phyloP scores from a whole-genome alignment of 2,113 vertebrate species.

The Mungos mungo region DNA sequence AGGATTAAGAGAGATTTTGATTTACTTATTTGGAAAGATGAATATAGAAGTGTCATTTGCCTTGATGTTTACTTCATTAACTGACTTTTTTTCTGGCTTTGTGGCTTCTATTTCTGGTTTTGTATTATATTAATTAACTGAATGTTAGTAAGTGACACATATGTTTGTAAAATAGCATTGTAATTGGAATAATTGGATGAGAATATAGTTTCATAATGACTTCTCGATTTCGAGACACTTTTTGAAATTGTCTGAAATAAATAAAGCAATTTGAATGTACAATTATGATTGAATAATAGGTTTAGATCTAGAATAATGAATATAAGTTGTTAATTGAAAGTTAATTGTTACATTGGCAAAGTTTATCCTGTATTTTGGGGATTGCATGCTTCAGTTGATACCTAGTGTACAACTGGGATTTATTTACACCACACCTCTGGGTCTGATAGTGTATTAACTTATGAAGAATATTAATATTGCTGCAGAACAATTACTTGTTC shows the following conservation, averaged over 20 bases:
- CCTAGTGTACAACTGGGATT: constrained; percentile 82
- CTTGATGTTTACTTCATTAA: constrained; percentile 36
- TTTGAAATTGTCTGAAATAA: constrained; percentile 64
- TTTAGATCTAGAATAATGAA: constrained; percentile 80
- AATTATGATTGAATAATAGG: constrained; percentile 74
- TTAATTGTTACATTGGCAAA: constrained; percentile 85
- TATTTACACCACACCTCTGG: constrained; percentile 80
- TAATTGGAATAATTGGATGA: constrained; percentile 11
- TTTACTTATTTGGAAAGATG: neutral
- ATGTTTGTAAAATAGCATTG: constrained; percentile 18
- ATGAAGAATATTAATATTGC: constrained; percentile 88
- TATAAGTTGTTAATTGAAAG: constrained; percentile 85
- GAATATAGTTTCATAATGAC: constrained; percentile 18
- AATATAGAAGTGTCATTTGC: neutral
- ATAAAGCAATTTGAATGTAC: constrained; percentile 73
- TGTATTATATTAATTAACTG: constrained; percentile 50
- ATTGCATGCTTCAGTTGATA: constrained; percentile 83
- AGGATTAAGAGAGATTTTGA: neutral
- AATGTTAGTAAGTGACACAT: neutral
- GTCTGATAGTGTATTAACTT: constrained; percentile 84
- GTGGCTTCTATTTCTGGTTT: constrained; percentile 40
- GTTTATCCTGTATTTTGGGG: constrained; percentile 82
- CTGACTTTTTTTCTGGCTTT: constrained; percentile 34
- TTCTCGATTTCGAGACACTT: constrained; percentile 55
- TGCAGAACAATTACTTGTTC: constrained; percentile 88